Percentiles rank a stretch among this genome's conserved stretches.
Evolutionary conservation across 2,113 vertebrate species (phyloP).

Genomic region (Chroicocephalus ridibundus): DNA sequence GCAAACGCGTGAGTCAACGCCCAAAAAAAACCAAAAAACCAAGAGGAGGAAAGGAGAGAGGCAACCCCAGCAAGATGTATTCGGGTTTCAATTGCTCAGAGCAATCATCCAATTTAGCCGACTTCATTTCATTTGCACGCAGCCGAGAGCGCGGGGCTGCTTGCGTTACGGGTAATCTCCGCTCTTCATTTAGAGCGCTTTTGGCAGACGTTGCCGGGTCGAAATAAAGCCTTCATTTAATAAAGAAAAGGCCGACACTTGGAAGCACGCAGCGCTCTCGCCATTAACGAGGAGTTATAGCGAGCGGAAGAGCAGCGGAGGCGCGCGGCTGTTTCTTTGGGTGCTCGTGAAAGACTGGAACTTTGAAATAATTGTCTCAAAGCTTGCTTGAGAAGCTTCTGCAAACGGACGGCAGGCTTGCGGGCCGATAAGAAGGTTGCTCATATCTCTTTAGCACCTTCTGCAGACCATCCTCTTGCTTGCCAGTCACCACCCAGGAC

Average conservation of each 20-base stretch:
- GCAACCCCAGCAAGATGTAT: neutral
- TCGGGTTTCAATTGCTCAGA: neutral
- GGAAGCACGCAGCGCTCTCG: rapidly evolving
- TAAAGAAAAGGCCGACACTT: neutral
- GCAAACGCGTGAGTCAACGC: rapidly evolving
- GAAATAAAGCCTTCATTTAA: neutral
- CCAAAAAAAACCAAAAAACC: neutral
- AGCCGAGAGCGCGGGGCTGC: neutral
- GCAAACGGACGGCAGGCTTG: no score
- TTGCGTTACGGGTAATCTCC: neutral
- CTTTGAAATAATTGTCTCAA: no score
- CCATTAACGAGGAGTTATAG: neutral
- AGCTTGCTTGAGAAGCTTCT: no score
- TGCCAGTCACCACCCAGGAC: no score
- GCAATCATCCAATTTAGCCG: neutral
- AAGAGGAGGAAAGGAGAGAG: neutral
- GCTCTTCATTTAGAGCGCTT: neutral
- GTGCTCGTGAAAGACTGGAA: no score
- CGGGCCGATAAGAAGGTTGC: no score
- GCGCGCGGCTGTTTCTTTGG: rapidly evolving
- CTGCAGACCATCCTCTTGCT: no score
- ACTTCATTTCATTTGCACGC: neutral
- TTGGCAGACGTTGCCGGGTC: neutral
- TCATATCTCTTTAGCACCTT: no score
- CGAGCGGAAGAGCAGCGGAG: neutral